Evolutionary conservation across 2,888 invertebrate species (phyloP), one percentile per base, ranked within the genome.

Genomic region (Xylocampa areola): DNA sequence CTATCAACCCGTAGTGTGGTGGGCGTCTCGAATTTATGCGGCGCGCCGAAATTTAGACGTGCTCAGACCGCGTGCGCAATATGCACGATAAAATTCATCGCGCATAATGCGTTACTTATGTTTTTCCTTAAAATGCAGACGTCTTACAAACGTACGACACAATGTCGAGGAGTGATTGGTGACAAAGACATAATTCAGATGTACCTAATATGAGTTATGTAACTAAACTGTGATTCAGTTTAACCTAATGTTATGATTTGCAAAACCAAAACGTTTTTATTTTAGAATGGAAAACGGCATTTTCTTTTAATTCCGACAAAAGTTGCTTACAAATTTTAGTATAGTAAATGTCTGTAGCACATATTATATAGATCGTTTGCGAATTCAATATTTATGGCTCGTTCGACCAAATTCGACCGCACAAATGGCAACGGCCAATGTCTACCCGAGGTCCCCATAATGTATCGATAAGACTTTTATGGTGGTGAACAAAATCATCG

Each of bases 21-120:
- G 75, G 85, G 83, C 72, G 82, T 77, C 60, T 61, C 36, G 36
- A 72, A 79, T 78, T 81, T 82, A 85, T 84, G 75, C 62, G 52
- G 59, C 75, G 75, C 68, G 79, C 80, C 77, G 74, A 83, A 84
- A 80, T 73, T 76, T 74, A 67, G 78, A 76, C 64, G 67, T 50
- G 65, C 41, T 66, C 64, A 68, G 52, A 59, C 63, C 37, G 48
- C 62, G 45, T 21, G 58, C 61, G 59, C 69, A 61, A 55, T 62
- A 43, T 66, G 52, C 47, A 54, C 29, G 45, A 69, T 67, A 57
- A 74, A 61, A 75, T 68, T 62, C 67, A 62, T 39, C 41, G 36
- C 47, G 43, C 45, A 69, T 75, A 62, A 67, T 59, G 45, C 33
- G 39, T 67, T 53, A 58, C 45, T 72, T 64, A 43, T 57, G 48